A percentile compares a stretch with the other conserved stretches of the same genome.
These are phyloP conservation scores for Danaus melanippus DNA, from an alignment of 1,140 invertebrate species.

Conservation along the genomic window DNA sequence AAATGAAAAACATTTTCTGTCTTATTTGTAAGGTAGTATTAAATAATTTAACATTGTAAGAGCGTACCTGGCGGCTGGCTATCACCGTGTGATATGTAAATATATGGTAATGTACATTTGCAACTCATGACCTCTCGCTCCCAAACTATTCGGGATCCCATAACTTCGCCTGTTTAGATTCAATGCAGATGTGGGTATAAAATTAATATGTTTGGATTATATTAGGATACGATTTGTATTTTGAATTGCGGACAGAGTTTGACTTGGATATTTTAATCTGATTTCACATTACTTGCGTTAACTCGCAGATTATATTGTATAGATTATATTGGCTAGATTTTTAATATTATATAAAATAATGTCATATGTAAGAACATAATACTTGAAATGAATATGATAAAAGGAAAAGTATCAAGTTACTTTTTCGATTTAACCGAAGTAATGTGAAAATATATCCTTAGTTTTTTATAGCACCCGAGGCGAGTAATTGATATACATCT, in stretches of 20 bases:
- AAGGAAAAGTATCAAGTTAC: slow-evolving; percentile 4
- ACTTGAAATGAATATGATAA: neutral
- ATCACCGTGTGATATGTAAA: slow-evolving; percentile 56
- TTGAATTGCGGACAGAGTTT: neutral
- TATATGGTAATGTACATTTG: slow-evolving; percentile 50
- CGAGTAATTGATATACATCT: slow-evolving; percentile 21
- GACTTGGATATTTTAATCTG: slow-evolving; percentile 4
- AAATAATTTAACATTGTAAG: too few relatives aligned
- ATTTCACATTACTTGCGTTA: neutral
- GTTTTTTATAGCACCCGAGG: slow-evolving; percentile 19
- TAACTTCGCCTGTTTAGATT: slow-evolving; percentile 48
- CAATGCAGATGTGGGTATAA: slow-evolving; percentile 49
- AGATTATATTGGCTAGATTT: too few relatives aligned
- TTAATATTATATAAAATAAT: too few relatives aligned
- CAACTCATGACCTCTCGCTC: slow-evolving; percentile 41
- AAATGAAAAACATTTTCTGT: too few relatives aligned
- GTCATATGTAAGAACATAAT: too few relatives aligned
- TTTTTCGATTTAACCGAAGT: slow-evolving; percentile 8
- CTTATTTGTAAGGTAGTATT: too few relatives aligned
- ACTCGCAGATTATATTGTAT: neutral
- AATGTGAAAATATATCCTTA: slow-evolving; percentile 2
- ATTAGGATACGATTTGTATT: slow-evolving; percentile 28
- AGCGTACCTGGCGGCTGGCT: slow-evolving; percentile 6
- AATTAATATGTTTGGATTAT: slow-evolving; percentile 59
- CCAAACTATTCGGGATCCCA: slow-evolving; percentile 36